Evolutionary conservation across 2,113 vertebrate genomes (phyloP).

Genomic region (Oryctolagus cuniculus): mOryCun1.1 NC_091436.1:11605501-11606000

Average conservation of each 20-base stretch:
- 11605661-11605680: background rate
- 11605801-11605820: background rate
- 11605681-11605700: background rate
- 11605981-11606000: background rate
- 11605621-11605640: background rate
- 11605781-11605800: background rate
- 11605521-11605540: background rate
- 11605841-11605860: background rate
- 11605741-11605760: background rate
- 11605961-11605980: no score
- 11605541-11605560: background rate
- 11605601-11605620: background rate
- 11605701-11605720: background rate
- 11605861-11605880: background rate
- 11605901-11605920: background rate
- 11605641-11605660: background rate
- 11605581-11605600: background rate
- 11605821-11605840: background rate
- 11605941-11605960: no score
- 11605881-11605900: background rate
- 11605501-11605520: conserved; percentile 2
- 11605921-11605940: conserved; percentile 16
- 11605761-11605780: background rate
- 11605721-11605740: background rate
- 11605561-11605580: background rate